These are phyloP conservation scores for Chalcosyrphus nemorum DNA, from an alignment of 2,888 invertebrate genomes.

Conservation along the genomic window DNA sequence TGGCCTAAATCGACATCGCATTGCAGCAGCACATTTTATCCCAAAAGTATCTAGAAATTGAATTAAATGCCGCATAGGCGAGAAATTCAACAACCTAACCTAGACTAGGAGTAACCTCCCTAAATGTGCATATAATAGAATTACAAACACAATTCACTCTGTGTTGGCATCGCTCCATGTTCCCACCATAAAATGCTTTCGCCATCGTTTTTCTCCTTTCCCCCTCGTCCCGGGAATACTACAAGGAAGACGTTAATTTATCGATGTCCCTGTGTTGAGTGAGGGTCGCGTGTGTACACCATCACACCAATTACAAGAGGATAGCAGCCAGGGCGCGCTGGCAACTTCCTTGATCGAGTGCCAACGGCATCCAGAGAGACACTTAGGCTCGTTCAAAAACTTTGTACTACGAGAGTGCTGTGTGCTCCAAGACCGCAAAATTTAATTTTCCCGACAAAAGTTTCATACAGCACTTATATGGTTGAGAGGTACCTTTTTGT, in stretches of 20 bases:
- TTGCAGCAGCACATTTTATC: slow-evolving; percentile 46
- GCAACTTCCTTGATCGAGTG: slow-evolving; percentile 61
- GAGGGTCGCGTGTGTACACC: slow-evolving; percentile 57
- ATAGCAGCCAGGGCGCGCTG: slow-evolving; percentile 28
- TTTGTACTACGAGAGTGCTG: slow-evolving; percentile 12
- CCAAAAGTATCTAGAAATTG: slow-evolving; percentile 40
- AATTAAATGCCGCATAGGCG: slow-evolving; percentile 51
- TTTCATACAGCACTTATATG: slow-evolving; percentile 12
- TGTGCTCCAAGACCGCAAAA: slow-evolving; percentile 49
- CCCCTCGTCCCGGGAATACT: no score
- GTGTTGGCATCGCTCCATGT: slow-evolving; percentile 35
- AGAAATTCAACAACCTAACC: neutral
- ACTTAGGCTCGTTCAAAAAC: slow-evolving; percentile 25
- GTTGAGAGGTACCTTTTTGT: neutral
- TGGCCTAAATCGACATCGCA: slow-evolving; percentile 43
- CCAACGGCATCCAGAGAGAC: slow-evolving; percentile 40
- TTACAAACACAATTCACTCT: slow-evolving; percentile 38
- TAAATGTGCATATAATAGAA: slow-evolving; percentile 42
- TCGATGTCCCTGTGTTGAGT: slow-evolving; percentile 30
- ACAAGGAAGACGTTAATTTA: slow-evolving; percentile 48
- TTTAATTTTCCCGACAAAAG: slow-evolving; percentile 51
- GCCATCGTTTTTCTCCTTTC: slow-evolving; percentile 19
- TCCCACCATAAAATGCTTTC: slow-evolving; percentile 35
- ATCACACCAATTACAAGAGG: slow-evolving; percentile 53
- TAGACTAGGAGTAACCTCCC: neutral